Evolutionary conservation across 2,888 invertebrate genomes (phyloP), one percentile per base, ranked within the genome.

Genomic region (Tiliacea aurago): DNA sequence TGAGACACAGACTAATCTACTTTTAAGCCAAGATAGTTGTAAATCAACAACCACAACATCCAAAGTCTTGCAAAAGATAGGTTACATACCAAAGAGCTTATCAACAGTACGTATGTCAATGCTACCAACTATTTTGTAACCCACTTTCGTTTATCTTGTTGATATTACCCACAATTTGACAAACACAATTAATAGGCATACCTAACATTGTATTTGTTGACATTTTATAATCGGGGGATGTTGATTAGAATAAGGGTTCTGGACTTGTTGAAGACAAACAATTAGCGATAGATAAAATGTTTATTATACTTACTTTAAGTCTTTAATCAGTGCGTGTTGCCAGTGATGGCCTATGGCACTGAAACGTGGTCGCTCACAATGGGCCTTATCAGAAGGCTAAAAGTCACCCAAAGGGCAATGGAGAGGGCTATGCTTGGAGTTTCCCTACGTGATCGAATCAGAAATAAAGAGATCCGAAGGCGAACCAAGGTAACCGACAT

Each of bases 121-220:
- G 83, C 79, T 80, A 81, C 69, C 79, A 84, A 83, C 65, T 72
- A 74, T 76, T 84, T 75, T 45, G 68, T 86, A 80, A 85, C 86
- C 81, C 66, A 85, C 63, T 72, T 78, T 61, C 51, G 37, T 72
- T 78, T 75, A 85, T 82, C 75, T 13, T 77, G 65, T 79, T 78
- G 78, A 80, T 51, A 43, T 51, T 65, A 56, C 65, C 15, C 20
- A 61, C 18, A 15, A 66, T 43, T 76, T 53, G 20, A 33, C 43
- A 55, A 76, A 72, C 9, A 55, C 33, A 18, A 76, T 73, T 79
- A 79, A 37, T 72, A 45, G 51, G 53, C 59, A 49, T 61, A n/a
- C n/a, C n/a, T n/a, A 7, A 20, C 11, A 43, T 20, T 7, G 11
- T 9, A 20, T 55, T 55, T 69, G 11, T 47, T 63, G 28, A 43